Evolutionary conservation across 2,113 vertebrate species (phyloP).

Genomic region (Raja brachyura): DNA sequence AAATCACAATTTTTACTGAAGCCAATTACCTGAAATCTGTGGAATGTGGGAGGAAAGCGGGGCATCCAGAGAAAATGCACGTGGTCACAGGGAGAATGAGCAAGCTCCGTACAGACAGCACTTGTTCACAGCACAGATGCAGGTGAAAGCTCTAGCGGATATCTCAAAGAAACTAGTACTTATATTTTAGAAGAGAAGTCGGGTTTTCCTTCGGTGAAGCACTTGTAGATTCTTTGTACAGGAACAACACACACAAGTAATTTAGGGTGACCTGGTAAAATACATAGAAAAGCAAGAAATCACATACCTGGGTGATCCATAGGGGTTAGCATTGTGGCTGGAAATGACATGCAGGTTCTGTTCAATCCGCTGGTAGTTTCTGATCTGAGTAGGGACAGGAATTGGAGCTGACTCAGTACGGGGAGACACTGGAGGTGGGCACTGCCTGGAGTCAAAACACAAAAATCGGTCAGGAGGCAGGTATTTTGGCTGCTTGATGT

Average conservation of each 20-base stretch:
- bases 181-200: background rate
- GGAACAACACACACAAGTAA: background rate
- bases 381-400: constrained; percentile 88
- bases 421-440: constrained; percentile 69
- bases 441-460: constrained; percentile 58
- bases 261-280: background rate
- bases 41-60: too few relatives aligned
- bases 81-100: too few relatives aligned
- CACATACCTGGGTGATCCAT: constrained; percentile 81
- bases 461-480: constrained; percentile 2
- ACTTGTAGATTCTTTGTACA: background rate
- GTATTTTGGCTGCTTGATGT: background rate
- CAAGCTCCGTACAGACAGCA: too few relatives aligned
- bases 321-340: constrained; percentile 64
- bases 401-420: constrained; percentile 82
- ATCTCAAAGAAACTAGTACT: background rate
- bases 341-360: constrained; percentile 84
- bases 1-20: too few relatives aligned
- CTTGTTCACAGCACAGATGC: too few relatives aligned
- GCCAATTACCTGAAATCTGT: too few relatives aligned
- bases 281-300: background rate
- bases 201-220: background rate
- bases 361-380: constrained; percentile 94
- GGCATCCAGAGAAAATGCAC: too few relatives aligned
- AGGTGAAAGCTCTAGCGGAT: too few relatives aligned